Evolutionary conservation across 2,113 vertebrate genomes (phyloP).

Genomic region (Siniperca chuatsi): DNA sequence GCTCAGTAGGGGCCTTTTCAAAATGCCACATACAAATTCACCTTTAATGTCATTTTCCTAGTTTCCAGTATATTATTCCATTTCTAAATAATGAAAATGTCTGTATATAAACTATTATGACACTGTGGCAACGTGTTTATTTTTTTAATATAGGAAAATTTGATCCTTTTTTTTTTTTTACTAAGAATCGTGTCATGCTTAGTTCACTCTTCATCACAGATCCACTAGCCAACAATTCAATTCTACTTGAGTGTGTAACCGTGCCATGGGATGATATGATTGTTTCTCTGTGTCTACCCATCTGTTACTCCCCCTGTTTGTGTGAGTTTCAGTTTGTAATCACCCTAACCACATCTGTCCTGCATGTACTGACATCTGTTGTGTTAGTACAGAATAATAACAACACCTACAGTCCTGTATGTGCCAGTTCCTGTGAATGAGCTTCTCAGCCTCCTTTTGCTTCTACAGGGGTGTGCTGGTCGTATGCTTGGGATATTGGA

Average conservation of each 20-base stretch:
- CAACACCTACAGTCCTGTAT: not conserved
- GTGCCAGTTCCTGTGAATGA: not conserved
- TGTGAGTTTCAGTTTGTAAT: conserved; percentile 12
- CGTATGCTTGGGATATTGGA: conserved; percentile 3
- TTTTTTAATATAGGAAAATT: not conserved
- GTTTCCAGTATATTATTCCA: too few species aligned
- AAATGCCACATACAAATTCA: too few species aligned
- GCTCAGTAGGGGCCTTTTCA: too few species aligned
- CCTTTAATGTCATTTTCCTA: too few species aligned
- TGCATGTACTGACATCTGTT: conserved; percentile 22
- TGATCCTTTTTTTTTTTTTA: not conserved
- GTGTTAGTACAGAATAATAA: not conserved
- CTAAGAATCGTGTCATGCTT: not conserved
- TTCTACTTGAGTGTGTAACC: not conserved
- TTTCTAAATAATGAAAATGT: too few species aligned
- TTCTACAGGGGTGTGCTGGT: not conserved
- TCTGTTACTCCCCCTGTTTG: conserved; percentile 10
- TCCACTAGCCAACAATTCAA: not conserved
- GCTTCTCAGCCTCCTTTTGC: conserved; percentile 15
- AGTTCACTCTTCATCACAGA: not conserved
- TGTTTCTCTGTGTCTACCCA: not conserved
- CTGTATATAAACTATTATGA: too few species aligned
- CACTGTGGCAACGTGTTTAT: not conserved
- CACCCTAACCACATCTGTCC: conserved; percentile 5
- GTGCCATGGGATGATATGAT: not conserved